These are phyloP conservation scores for Phortica variegata DNA, from an alignment of 1,140 invertebrate species.

Conservation along the genomic window DNA sequence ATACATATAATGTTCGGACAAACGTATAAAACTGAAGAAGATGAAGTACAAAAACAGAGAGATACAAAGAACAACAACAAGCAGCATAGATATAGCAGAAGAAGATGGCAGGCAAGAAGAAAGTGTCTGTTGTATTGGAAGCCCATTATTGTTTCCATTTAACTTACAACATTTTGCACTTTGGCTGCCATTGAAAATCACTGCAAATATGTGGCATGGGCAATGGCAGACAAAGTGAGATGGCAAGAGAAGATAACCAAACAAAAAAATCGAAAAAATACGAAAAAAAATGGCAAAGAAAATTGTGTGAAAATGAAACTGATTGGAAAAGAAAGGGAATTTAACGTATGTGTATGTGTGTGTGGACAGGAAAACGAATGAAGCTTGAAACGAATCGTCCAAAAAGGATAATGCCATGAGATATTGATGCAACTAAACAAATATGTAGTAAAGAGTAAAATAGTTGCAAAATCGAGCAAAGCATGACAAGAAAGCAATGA, in stretches of 20 bases:
- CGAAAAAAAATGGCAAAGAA: slow-evolving; percentile 34
- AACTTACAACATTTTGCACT: slow-evolving; percentile 52
- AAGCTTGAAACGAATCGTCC: neutral
- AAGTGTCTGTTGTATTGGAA: neutral
- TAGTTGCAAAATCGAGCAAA: too few relatives aligned
- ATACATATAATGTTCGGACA: neutral
- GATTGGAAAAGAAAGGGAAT: slow-evolving; percentile 28
- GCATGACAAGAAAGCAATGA: too few relatives aligned
- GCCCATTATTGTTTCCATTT: slow-evolving; percentile 53
- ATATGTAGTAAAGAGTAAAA: neutral
- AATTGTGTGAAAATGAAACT: slow-evolving; percentile 46
- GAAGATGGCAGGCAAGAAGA: slow-evolving; percentile 7
- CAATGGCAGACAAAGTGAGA: too few relatives aligned
- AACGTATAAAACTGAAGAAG: neutral
- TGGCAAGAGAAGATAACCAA: slow-evolving; percentile 13
- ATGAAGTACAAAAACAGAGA: neutral
- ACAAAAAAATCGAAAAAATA: slow-evolving; percentile 27
- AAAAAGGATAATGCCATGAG: neutral
- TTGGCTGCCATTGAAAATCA: slow-evolving; percentile 33
- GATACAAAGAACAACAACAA: neutral
- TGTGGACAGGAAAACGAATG: too few relatives aligned
- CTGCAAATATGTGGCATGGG: neutral
- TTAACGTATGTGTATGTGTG: too few relatives aligned
- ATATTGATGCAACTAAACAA: slow-evolving; percentile 27
- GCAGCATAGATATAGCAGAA: neutral